Evolutionary conservation across 2,113 vertebrate genomes (phyloP).

Genomic region (Camarhynchus parvulus): DNA sequence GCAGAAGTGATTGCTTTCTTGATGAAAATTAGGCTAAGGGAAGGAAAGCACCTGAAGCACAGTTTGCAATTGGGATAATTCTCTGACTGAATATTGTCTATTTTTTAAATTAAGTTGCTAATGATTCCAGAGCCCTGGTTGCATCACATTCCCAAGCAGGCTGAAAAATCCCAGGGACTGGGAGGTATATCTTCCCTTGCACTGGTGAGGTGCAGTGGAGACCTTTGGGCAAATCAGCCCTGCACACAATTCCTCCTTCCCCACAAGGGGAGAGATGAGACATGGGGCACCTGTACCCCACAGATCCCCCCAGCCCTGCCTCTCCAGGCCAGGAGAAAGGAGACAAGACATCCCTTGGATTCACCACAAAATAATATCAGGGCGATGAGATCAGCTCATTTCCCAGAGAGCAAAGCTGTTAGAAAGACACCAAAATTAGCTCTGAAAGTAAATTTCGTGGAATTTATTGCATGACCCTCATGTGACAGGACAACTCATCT

Average conservation of each 20-base stretch:
- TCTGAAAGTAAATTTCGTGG: not conserved
- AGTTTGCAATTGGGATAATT: not conserved
- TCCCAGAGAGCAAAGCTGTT: not conserved
- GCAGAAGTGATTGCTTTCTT: not conserved
- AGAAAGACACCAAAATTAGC: not conserved
- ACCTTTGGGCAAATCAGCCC: not conserved
- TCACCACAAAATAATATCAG: not conserved
- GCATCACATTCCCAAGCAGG: not conserved
- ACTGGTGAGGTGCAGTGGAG: rapidly evolving
- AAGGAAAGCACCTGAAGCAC: not conserved
- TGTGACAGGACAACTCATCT: not conserved
- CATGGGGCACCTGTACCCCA: not conserved
- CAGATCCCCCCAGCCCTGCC: rapidly evolving
- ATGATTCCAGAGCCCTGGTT: not conserved
- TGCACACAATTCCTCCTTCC: not conserved
- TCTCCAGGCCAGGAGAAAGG: not conserved
- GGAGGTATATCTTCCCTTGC: not conserved
- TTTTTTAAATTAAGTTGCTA: not conserved
- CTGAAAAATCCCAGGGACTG: not conserved
- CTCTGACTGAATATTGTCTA: not conserved
- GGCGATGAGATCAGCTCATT: not conserved
- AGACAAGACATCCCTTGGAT: not conserved
- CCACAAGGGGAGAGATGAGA: too few relatives aligned
- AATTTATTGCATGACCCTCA: not conserved
- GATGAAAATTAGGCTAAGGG: not conserved